A percentile compares a stretch with the other conserved stretches of the same genome.
Conservation (phyloP, 2,797 vertebrate species). For the Euthynnus affinis region DNA sequence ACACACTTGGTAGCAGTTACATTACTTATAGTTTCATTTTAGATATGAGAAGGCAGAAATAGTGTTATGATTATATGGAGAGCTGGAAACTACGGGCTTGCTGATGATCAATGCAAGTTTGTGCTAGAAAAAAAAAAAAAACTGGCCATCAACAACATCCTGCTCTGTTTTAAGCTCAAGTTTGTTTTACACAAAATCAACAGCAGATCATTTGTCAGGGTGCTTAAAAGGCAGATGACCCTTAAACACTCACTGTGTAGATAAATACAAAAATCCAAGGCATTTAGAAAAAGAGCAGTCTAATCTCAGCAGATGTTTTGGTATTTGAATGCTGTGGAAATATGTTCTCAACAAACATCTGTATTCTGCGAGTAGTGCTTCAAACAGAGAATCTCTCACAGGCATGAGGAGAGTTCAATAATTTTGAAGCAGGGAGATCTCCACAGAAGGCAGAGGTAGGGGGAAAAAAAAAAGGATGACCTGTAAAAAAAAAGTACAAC, state of each 20-base stretch:
- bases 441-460: conserved; percentile 10
- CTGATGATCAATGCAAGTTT: neutral
- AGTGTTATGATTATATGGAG: neutral
- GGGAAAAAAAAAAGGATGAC: conserved; percentile 13
- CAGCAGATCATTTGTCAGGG: neutral
- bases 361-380: conserved; percentile 30
- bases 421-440: conserved; percentile 35
- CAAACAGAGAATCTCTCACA: conserved; percentile 36
- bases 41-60: neutral
- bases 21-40: conserved; percentile 1
- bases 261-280: neutral
- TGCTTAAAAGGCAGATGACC: neutral
- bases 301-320: neutral
- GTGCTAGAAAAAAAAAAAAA: neutral
- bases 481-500: conserved; percentile 43
- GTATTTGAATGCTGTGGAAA: conserved; percentile 4
- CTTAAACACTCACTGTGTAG: neutral
- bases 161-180: neutral
- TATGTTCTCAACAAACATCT: conserved; percentile 34
- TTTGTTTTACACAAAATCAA: conserved; percentile 5
- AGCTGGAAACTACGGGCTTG: neutral
- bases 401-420: conserved; percentile 43
- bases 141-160: neutral
- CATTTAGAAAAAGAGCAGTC: neutral
- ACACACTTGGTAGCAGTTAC: conserved; percentile 6